Base-by-base conservation (phyloP, 2,797 vertebrate species). In the Apogon hyalosoma region DNA sequence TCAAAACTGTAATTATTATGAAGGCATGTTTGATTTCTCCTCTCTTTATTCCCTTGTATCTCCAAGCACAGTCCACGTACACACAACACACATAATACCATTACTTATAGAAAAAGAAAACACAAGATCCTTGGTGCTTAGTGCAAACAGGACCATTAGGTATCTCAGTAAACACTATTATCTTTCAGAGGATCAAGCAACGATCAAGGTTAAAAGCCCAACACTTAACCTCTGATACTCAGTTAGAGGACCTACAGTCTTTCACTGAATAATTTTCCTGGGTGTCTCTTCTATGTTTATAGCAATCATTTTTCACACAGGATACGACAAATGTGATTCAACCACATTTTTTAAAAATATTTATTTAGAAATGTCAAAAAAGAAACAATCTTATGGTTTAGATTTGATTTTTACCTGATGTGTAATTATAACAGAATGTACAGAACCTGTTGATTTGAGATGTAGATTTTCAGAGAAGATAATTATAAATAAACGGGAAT, bases 401-500 rank as follows among this genome's bases (percentile, higher is more conserved):
- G 33, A 36, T 36, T 9, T 1, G 33, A 36, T 3, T 36, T 36
- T n/a, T n/a, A 33, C 42, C 11, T n/a, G 2, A 19, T 45, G 45
- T 10, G 49, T 51, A 33, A 60, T 48, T 33, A 40, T 19, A 41
- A 36, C 68, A 61, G 36, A 10, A 63, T 61, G 59, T 48, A 43
- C 4, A 33, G 50, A 73, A 56, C 45, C 18, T 28, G 21, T 33
- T 63, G 48, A 70, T 69, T 39, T 70, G 48, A 56, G 41, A 69
- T 28, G 48, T 33, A 47, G 21, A 73, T 52, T 45, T 69, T 33
- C 5, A 57, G 55, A 78, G 74, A 39, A 73, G 51, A 16, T 14
- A 61, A n/a, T 72, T 69, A 21, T 21, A 21, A 21, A 21, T 56
- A 38, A 63, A 55, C 41, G 31, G 13, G 65, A 71, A 74, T 63